Base-by-base conservation (phyloP, 2,888 invertebrate genomes). In the Eilema depressum region DNA sequence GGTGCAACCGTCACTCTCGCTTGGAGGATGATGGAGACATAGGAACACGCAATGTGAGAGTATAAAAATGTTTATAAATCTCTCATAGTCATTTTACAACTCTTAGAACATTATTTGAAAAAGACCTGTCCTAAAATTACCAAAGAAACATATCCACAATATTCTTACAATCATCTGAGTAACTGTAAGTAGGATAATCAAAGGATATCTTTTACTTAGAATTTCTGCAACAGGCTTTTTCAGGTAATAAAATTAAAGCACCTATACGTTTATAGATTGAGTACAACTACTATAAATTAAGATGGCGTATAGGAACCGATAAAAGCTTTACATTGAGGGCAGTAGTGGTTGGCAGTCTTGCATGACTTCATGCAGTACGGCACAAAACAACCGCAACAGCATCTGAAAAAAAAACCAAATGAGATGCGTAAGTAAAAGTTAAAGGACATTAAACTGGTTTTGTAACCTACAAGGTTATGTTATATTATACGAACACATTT, bases 281-380 rank as follows among this genome's bases (percentile, higher is more conserved):
- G 12, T 25, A 25, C 14, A 59, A 12, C 1, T 59, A 30, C 28
- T 61, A 30, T 26, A 33, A 69, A 83, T 93, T 88, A 95, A 37
- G 95, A 93, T 20, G 93, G 94, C 17, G 88, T 85, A 74, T 93
- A 89, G 37, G 92, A 86, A 23, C 95, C 95, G 70, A 95, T 83
- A 82, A 93, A 95, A 10, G 93, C 95, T 75, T 91, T 89, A 83
- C 95, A 94, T 74, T 91, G 86, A 26, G 95, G 95, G 81, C 95
- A 96, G 91, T 95, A 96, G 83, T 95, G 95, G 78, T 95, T 95
- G 68, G 94, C 96, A 76, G 96, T 96, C 88, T 96, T 96, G 89
- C 95, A 95, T 17, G 95, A 95, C 60, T 88, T 87, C 94, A 96
- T 95, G 88, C 95, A 95, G 84, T 94, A 95, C 4, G 95, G 95